Evolutionary conservation across 2,888 invertebrate genomes (phyloP).

Genomic region (Pristionchus fissidentatus): DNA sequence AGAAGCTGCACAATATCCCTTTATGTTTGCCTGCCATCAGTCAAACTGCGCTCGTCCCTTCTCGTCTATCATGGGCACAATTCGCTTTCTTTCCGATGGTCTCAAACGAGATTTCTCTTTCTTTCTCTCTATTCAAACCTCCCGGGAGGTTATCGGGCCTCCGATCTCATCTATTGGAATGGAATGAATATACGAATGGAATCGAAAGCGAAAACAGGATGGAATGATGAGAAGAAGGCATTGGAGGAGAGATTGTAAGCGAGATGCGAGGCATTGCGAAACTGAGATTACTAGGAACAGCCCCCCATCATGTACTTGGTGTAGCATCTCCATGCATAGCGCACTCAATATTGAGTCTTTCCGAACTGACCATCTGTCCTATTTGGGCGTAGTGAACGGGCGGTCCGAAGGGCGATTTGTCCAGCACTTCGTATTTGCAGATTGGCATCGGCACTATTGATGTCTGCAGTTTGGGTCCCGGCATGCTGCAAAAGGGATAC

Average conservation of each 20-base stretch:
- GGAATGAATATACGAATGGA: neutral
- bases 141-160: slow-evolving; percentile 35
- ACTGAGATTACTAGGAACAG: too few relatives aligned
- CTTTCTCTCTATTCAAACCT: too few relatives aligned
- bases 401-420: slow-evolving; percentile 71
- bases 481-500: slow-evolving; percentile 67
- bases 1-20: neutral
- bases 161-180: slow-evolving; percentile 40
- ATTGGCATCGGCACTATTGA: slow-evolving; percentile 73
- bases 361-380: slow-evolving; percentile 70
- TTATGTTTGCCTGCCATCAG: neutral
- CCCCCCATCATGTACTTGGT: neutral
- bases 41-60: neutral
- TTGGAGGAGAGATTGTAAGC: slow-evolving; percentile 26
- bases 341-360: neutral
- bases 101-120: slow-evolving; percentile 26
- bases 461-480: slow-evolving; percentile 71
- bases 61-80: slow-evolving; percentile 31
- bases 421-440: slow-evolving; percentile 74
- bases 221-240: slow-evolving; percentile 7
- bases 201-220: slow-evolving; percentile 40
- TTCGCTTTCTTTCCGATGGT: slow-evolving; percentile 42
- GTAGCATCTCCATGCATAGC: neutral
- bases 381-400: slow-evolving; percentile 73
- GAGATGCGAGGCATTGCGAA: neutral